Percentiles rank a stretch among this genome's conserved stretches.
Conservation (phyloP, 2,888 invertebrate genomes). For the Morpho deidamia region DNA sequence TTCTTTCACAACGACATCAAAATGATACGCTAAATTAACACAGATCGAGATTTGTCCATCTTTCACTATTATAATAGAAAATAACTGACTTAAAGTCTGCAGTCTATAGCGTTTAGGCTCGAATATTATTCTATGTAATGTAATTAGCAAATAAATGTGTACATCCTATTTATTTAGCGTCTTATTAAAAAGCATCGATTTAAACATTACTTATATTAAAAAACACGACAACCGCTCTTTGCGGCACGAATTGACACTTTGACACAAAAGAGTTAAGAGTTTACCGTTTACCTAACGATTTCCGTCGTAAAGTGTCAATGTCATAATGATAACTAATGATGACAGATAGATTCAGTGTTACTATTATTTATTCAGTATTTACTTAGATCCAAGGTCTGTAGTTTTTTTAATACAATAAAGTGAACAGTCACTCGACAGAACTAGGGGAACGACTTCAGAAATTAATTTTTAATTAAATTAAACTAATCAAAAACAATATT, state of each 20-base stretch:
- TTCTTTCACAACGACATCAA: constrained; percentile 47
- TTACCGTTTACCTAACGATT: too few relatives aligned
- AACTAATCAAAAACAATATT: too few relatives aligned
- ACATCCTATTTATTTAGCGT: constrained; percentile 7
- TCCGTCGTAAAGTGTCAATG: too few relatives aligned
- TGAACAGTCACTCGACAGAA: too few relatives aligned
- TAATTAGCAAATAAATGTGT: background rate
- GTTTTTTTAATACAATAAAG: too few relatives aligned
- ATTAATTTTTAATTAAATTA: too few relatives aligned
- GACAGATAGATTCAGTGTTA: too few relatives aligned
- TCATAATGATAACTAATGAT: too few relatives aligned
- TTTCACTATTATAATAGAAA: constrained; percentile 43
- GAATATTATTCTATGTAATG: background rate
- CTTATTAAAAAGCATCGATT: constrained; percentile 20
- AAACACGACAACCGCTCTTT: constrained; percentile 25
- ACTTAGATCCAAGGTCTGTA: too few relatives aligned
- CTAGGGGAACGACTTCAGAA: too few relatives aligned
- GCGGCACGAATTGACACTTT: constrained; percentile 31
- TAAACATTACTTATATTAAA: constrained; percentile 24
- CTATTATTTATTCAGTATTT: too few relatives aligned
- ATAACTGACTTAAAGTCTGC: background rate
- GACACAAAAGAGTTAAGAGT: constrained; percentile 29
- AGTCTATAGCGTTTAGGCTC: background rate
- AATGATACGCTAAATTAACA: constrained; percentile 47
- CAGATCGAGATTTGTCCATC: constrained; percentile 52